Percentiles rank a stretch among this genome's conserved stretches.
Evolutionary conservation across 2,888 invertebrate genomes (phyloP).

Genomic region (Agrotis clavis): DNA sequence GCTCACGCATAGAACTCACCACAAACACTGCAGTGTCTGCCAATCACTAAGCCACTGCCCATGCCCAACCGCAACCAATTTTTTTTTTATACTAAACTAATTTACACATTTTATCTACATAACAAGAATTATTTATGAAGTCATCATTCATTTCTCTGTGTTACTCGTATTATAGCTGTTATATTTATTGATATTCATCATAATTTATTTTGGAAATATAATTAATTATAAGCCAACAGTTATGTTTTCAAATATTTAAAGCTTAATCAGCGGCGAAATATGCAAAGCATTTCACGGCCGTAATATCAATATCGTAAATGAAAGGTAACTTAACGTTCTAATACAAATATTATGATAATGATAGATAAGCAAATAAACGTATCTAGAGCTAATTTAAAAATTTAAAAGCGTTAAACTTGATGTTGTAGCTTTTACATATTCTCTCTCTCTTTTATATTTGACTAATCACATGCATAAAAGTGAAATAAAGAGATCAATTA

Average conservation of each 20-base stretch:
- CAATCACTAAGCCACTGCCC: too few species aligned
- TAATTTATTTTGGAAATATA: neutral
- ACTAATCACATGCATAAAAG: too few species aligned
- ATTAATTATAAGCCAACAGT: neutral
- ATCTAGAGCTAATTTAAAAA: neutral
- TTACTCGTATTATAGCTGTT: neutral
- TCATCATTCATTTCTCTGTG: neutral
- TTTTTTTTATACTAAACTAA: neutral
- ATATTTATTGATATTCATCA: neutral
- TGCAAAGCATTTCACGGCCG: constrained; percentile 47
- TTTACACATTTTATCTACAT: neutral
- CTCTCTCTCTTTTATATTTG: too few species aligned
- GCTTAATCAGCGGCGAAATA: constrained; percentile 28
- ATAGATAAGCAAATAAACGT: constrained; percentile 5
- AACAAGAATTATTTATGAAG: neutral
- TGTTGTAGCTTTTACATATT: too few species aligned
- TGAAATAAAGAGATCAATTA: too few species aligned
- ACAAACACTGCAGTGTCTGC: too few species aligned
- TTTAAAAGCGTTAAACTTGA: neutral
- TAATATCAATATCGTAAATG: constrained; percentile 35
- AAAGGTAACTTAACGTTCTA: constrained; percentile 26
- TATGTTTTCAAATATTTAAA: neutral
- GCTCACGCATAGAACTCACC: too few species aligned
- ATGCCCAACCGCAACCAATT: too few species aligned
- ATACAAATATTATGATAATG: constrained; percentile 17